phyloP scores from a whole-genome alignment of 2,888 invertebrate genomes.

The Cheilosia vernalis region DNA sequence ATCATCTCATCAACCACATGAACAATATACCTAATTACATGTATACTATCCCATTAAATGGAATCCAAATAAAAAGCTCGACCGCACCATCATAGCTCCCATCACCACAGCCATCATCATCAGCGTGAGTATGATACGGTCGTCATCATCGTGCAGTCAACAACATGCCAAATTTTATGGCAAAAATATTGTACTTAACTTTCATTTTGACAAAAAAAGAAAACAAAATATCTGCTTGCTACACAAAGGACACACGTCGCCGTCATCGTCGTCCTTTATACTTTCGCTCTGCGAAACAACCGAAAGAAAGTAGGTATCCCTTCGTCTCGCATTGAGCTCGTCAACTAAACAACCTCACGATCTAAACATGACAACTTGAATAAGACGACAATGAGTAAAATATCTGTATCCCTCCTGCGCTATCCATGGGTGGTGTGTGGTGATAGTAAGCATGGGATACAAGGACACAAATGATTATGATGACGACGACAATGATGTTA shows the following conservation, averaged over 20 bases:
- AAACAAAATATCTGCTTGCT: background rate
- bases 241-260: constrained; percentile 58
- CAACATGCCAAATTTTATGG: constrained; percentile 63
- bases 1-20: constrained; percentile 35
- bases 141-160: constrained; percentile 60
- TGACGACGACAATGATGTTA: constrained; percentile 58
- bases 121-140: constrained; percentile 31
- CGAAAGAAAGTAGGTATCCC: constrained; percentile 24
- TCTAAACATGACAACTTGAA: constrained; percentile 69
- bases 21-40: constrained; percentile 66
- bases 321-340: background rate
- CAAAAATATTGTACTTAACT: constrained; percentile 61
- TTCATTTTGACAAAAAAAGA: constrained; percentile 33
- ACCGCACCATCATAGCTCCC: constrained; percentile 50
- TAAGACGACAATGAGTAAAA: constrained; percentile 68
- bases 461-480: constrained; percentile 68
- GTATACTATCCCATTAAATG: constrained; percentile 62
- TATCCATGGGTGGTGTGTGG: constrained; percentile 40
- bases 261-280: constrained; percentile 24
- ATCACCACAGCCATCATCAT: constrained; percentile 37
- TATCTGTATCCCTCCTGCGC: constrained; percentile 35
- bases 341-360: constrained; percentile 36
- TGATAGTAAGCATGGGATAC: constrained; percentile 21
- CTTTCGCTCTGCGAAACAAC: constrained; percentile 16
- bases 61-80: constrained; percentile 71